These are phyloP conservation scores for Seriola aureovittata DNA, from an alignment of 2,113 vertebrate species.

Conservation along the genomic window DNA sequence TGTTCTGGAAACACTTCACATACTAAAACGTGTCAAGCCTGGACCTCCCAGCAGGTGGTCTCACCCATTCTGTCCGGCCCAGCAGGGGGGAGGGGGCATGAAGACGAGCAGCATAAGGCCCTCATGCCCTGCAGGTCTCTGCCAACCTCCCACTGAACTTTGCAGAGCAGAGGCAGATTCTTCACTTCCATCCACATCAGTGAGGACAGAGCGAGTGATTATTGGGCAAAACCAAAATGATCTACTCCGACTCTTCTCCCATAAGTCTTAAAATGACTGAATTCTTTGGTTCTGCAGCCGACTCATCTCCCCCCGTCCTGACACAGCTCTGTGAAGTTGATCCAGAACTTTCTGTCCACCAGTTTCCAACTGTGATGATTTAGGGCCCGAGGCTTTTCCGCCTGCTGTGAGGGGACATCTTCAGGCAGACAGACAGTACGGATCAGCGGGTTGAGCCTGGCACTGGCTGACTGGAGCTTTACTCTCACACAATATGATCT, in stretches of 20 bases:
- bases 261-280: background rate
- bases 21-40: slow-evolving; percentile 1
- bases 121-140: slow-evolving; percentile 18
- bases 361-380: slow-evolving; percentile 12
- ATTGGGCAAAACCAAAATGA: background rate
- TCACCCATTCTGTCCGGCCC: slow-evolving; percentile 40
- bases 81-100: slow-evolving; percentile 3
- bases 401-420: slow-evolving; percentile 30
- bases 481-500: background rate
- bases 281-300: background rate
- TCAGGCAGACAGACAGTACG: background rate
- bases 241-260: background rate
- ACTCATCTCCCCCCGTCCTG: background rate
- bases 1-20: background rate
- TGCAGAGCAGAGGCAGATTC: background rate
- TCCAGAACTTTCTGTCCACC: slow-evolving; percentile 23
- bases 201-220: background rate
- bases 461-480: background rate
- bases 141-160: slow-evolving; percentile 31
- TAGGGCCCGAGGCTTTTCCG: background rate
- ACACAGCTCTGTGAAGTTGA: slow-evolving; percentile 2
- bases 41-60: slow-evolving; percentile 35
- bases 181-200: background rate
- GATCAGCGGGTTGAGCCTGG: slow-evolving; percentile 10
- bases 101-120: slow-evolving; percentile 48